These are phyloP conservation scores for Griposia aprilina DNA, from an alignment of 2,888 invertebrate species.

Conservation along the genomic window DNA sequence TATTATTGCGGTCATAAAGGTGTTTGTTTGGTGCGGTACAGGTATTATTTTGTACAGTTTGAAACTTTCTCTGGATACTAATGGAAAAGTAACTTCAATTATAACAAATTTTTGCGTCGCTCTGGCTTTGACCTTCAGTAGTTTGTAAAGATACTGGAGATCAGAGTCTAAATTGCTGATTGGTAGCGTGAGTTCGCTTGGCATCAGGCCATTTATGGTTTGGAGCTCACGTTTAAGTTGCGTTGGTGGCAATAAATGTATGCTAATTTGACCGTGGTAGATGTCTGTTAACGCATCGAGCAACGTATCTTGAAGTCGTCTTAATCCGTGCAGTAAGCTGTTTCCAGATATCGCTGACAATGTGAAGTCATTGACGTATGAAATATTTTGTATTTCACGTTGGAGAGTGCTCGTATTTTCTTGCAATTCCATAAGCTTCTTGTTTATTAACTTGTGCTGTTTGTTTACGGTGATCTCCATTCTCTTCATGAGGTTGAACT, in stretches of 20 bases:
- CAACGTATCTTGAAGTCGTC: slow-evolving; percentile 16
- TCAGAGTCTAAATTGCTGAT: slow-evolving; percentile 4
- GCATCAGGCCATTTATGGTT: slow-evolving; percentile 16
- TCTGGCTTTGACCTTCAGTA: slow-evolving; percentile 18
- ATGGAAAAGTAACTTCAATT: not conserved
- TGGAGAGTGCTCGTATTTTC: not conserved
- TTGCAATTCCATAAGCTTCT: not conserved
- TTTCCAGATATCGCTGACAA: not conserved
- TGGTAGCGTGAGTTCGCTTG: slow-evolving; percentile 16
- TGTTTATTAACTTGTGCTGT: no score
- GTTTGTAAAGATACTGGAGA: slow-evolving; percentile 14
- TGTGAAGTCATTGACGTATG: not conserved
- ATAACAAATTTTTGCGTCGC: slow-evolving; percentile 3
- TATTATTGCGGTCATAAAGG: no score
- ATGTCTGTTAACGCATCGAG: slow-evolving; percentile 24
- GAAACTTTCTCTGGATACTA: slow-evolving; percentile 15
- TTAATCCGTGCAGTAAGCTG: slow-evolving; percentile 17
- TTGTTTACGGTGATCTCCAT: not conserved
- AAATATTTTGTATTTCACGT: not conserved
- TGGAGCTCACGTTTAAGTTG: slow-evolving; percentile 26
- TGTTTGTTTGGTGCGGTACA: slow-evolving; percentile 13
- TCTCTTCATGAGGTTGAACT: not conserved
- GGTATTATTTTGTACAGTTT: slow-evolving; percentile 8
- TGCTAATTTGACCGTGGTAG: slow-evolving; percentile 15
- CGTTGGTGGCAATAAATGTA: slow-evolving; percentile 26